Base-by-base conservation (phyloP, 2,113 vertebrate genomes). In the Stercorarius parasiticus region DNA sequence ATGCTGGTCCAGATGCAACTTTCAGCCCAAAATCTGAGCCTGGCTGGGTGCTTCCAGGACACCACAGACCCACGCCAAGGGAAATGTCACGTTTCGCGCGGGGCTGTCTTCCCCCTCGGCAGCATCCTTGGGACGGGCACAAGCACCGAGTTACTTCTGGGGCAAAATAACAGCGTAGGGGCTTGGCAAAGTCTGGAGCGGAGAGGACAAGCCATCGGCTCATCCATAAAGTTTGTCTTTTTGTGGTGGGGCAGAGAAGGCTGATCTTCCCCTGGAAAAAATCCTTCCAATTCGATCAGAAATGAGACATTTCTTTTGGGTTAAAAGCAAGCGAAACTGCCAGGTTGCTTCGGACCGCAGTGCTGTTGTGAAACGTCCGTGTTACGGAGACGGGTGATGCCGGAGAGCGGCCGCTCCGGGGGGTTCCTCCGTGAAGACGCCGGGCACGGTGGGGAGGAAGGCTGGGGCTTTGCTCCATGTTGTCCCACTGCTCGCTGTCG, bases 401-500 rank as follows among this genome's bases (percentile, higher is more conserved):
- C 3, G 29, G 67, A 40, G 45, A 18, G 61, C 0, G 5, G 45
- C 38, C 18, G 53, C 38, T 36, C 55, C 1, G 0, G 3, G 42
- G 40, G 23, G 21, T 11, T 82, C 61, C 36, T 49, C 25, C 9
- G 0, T 13, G 71, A 56, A 34, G 36, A 34, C 32, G 14, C 29
- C 0, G 1, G 67, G 27, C 43, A 34, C 0, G 1, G 38, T 1
- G 1, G 27, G 34, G 15, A n/a, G 72, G 40, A 78, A 23, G 36
- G 36, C 36, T 25, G 59, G 32, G 10, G 19, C 18, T 71, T 50
- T 10, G 26, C 70, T 38, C 49, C 5, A 2, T 27, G 25, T 17
- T 2, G 0, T n/a, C 88, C 30, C 55, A 9, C 34, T 1, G 2
- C n/a, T 40, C 0, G 2, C 66, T 47, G 56, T 56, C 1, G 1